phyloP scores from a whole-genome alignment of 2,888 invertebrate genomes.

The Rotaria socialis region DNA sequence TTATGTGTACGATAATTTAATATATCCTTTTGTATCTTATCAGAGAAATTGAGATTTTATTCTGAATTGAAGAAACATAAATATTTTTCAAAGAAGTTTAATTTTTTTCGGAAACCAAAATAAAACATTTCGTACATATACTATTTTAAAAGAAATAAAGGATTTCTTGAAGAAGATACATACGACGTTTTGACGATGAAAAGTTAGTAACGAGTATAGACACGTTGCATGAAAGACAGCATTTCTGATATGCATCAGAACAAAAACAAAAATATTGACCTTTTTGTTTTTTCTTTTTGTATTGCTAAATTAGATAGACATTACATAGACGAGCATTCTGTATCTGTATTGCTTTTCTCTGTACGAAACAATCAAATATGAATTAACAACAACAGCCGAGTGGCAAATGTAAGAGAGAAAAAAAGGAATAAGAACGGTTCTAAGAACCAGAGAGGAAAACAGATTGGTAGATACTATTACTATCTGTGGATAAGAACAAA shows the following conservation, averaged over 20 bases:
- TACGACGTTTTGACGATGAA: too few species aligned
- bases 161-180: too few species aligned
- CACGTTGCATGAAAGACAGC: neutral
- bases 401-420: neutral
- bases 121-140: too few species aligned
- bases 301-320: neutral
- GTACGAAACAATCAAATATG: neutral
- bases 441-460: neutral
- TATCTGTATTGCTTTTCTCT: neutral
- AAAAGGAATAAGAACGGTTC: neutral
- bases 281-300: neutral
- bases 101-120: too few species aligned
- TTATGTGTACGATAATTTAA: too few species aligned
- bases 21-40: too few species aligned
- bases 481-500: neutral
- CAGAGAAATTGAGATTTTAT: too few species aligned
- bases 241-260: neutral
- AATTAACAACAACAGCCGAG: neutral
- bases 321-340: neutral
- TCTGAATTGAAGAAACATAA: too few species aligned
- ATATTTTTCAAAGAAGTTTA: too few species aligned
- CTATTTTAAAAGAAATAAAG: too few species aligned
- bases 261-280: slow-evolving; percentile 1
- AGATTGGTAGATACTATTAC: neutral
- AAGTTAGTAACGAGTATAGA: neutral